Conservation (phyloP, 2,113 vertebrate genomes). For the Scortum barcoo region DNA sequence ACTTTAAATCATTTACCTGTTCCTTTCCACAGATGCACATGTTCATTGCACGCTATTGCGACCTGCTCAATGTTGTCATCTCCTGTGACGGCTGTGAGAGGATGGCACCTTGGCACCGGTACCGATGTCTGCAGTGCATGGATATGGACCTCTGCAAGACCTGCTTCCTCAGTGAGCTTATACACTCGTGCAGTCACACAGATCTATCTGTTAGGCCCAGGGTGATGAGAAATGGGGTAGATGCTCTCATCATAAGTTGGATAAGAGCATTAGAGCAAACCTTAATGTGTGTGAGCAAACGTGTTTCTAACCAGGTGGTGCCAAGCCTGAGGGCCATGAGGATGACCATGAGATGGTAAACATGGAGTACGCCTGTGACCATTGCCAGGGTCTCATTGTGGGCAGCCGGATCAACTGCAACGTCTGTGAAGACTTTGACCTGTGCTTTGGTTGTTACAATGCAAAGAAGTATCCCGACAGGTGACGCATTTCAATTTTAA, state of each 20-base stretch:
- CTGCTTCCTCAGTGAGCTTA: slow-evolving; percentile 92
- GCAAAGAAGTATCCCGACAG: slow-evolving; percentile 96
- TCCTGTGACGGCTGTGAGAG: slow-evolving; percentile 97
- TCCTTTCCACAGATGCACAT: slow-evolving; percentile 92
- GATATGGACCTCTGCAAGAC: slow-evolving; percentile 99
- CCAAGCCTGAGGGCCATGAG: slow-evolving; percentile 96
- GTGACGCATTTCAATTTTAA: slow-evolving; percentile 73
- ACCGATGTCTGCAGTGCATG: slow-evolving; percentile 95
- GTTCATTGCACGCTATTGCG: slow-evolving; percentile 98
- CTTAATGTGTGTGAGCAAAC: not conserved
- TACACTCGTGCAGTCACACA: not conserved
- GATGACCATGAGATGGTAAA: slow-evolving; percentile 98
- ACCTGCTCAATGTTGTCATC: slow-evolving; percentile 95
- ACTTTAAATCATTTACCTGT: not conserved
- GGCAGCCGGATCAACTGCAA: slow-evolving; percentile 97
- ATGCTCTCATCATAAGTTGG: not conserved
- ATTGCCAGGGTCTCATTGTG: slow-evolving; percentile 97
- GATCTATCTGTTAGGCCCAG: not conserved
- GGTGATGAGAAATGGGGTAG: not conserved
- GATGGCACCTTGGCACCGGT: slow-evolving; percentile 97
- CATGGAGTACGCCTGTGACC: slow-evolving; percentile 97
- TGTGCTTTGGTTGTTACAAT: slow-evolving; percentile 97
- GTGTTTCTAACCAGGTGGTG: slow-evolving; percentile 87
- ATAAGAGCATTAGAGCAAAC: not conserved
- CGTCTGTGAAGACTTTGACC: slow-evolving; percentile 96